phyloP scores from a whole-genome alignment of 2,888 invertebrate genomes.

The Macaria notata region DNA sequence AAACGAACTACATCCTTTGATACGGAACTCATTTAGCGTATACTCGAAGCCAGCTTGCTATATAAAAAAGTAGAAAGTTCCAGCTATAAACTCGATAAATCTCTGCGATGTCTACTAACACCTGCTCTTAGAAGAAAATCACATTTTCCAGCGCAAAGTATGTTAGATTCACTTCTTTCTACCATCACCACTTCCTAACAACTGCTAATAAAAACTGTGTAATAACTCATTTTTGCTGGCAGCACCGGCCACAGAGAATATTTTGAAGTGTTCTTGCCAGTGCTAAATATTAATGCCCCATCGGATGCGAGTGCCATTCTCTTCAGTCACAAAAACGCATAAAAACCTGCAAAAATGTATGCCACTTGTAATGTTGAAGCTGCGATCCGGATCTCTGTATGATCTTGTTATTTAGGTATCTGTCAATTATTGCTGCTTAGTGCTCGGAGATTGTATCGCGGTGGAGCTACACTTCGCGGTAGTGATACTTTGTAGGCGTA shows the following conservation, averaged over 20 bases:
- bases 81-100: no score
- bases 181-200: conserved; percentile 7
- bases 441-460: conserved; percentile 4
- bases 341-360: conserved; percentile 20
- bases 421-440: conserved; percentile 18
- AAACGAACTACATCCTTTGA: no score
- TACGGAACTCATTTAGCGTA: no score
- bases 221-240: conserved; percentile 18
- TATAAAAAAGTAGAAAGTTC: no score
- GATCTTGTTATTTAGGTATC: conserved; percentile 21
- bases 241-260: conserved; percentile 8
- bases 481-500: conserved; percentile 2
- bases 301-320: conserved; percentile 21
- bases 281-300: conserved; percentile 22
- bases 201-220: conserved; percentile 6
- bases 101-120: not conserved
- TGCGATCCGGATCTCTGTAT: conserved; percentile 18
- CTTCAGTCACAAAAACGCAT: conserved; percentile 12
- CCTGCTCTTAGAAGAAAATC: not conserved
- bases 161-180: not conserved
- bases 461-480: conserved; percentile 25
- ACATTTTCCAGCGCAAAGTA: not conserved
- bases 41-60: no score
- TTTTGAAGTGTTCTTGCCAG: conserved; percentile 24
- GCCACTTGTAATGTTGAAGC: conserved; percentile 14